These are phyloP conservation scores for Micronisus gabar DNA, from an alignment of 2,113 vertebrate genomes.

Conservation along the genomic window DNA sequence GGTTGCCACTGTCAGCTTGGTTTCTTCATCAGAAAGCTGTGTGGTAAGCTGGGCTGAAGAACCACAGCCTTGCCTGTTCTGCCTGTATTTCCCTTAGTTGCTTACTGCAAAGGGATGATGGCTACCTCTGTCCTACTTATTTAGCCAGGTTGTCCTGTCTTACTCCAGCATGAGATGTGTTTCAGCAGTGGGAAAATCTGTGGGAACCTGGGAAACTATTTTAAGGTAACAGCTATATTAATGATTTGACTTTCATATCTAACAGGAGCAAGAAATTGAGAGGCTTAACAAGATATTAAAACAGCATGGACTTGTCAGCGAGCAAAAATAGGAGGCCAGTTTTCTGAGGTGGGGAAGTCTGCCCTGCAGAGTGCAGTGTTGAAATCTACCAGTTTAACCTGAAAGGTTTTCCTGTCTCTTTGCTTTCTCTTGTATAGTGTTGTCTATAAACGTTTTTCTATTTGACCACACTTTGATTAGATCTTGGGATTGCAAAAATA, in stretches of 20 bases:
- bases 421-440: slow-evolving; percentile 14
- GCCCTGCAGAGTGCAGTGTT: neutral
- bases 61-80: neutral
- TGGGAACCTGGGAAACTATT: neutral
- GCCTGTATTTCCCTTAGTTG: neutral
- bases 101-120: neutral
- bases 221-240: neutral
- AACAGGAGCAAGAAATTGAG: slow-evolving; percentile 87
- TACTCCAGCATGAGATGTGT: neutral
- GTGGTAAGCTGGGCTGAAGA: neutral
- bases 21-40: neutral
- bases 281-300: slow-evolving; percentile 79
- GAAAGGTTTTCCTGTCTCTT: neutral
- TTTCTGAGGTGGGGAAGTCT: neutral
- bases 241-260: neutral
- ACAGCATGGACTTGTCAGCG: slow-evolving; percentile 71
- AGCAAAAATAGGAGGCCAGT: neutral
- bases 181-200: neutral
- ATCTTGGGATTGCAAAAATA: neutral
- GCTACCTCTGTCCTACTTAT: neutral
- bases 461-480: neutral
- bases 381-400: neutral
- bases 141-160: neutral
- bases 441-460: neutral
- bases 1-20: neutral